phyloP scores from a whole-genome alignment of 2,888 invertebrate genomes.

The Dromius quadrimaculatus region DNA sequence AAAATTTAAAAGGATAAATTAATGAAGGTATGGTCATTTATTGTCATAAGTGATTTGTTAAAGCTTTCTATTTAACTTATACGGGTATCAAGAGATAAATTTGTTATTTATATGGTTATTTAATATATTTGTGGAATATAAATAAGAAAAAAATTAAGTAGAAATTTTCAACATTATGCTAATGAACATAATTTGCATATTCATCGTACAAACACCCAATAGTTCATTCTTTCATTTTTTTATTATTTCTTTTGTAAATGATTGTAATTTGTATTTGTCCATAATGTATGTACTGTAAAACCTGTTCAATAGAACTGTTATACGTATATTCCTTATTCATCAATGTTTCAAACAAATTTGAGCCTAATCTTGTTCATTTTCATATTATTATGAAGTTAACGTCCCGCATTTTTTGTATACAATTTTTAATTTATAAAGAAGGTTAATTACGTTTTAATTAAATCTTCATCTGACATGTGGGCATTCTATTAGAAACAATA shows the following conservation, averaged over 20 bases:
- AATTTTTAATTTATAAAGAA: slow-evolving; percentile 9
- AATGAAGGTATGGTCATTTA: too few species aligned
- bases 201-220: slow-evolving; percentile 10
- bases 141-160: slow-evolving; percentile 20
- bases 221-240: neutral
- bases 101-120: slow-evolving; percentile 4
- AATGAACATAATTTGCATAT: slow-evolving; percentile 36
- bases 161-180: slow-evolving; percentile 33
- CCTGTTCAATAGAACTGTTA: slow-evolving; percentile 1
- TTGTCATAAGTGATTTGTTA: too few species aligned
- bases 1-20: too few species aligned
- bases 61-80: neutral
- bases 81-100: neutral
- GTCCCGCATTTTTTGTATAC: too few species aligned
- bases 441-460: slow-evolving; percentile 17
- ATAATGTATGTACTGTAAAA: slow-evolving; percentile 1
- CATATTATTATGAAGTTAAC: neutral
- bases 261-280: slow-evolving; percentile 30
- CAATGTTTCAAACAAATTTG: neutral
- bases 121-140: slow-evolving; percentile 8
- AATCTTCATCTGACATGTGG: neutral
- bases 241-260: slow-evolving; percentile 5
- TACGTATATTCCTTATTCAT: neutral
- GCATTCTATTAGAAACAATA: slow-evolving; percentile 10
- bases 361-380: neutral